Conservation (phyloP, 2,113 vertebrate genomes). For the Otolemur garnettii region DNA sequence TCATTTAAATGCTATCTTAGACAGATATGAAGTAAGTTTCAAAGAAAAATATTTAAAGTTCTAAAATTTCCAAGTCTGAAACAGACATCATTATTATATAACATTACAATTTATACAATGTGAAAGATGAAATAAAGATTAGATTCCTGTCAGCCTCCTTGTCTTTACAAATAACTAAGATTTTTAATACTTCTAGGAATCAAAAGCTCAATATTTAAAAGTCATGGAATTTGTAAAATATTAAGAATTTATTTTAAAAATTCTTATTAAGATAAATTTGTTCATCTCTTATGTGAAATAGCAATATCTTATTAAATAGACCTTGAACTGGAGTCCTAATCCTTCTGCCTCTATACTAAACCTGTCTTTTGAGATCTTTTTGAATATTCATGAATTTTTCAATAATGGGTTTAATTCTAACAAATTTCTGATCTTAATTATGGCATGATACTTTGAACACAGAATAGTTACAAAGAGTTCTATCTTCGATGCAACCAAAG, state of each 20-base stretch:
- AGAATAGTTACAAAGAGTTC: constrained; percentile 5
- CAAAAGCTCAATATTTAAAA: neutral
- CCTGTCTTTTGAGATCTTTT: neutral
- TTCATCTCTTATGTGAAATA: neutral
- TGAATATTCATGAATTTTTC: neutral
- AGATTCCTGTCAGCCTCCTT: neutral
- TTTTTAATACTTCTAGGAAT: neutral
- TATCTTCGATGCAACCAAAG: neutral
- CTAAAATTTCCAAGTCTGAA: neutral
- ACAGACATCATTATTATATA: neutral
- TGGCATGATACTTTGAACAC: neutral
- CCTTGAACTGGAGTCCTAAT: neutral
- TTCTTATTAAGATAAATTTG: neutral
- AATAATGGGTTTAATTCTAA: neutral
- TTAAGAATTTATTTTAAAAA: neutral
- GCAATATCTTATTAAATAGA: neutral
- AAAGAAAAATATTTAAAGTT: constrained; percentile 21
- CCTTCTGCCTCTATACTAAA: neutral
- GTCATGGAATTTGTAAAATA: neutral
- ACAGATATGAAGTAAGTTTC: constrained; percentile 6
- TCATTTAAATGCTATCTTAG: constrained; percentile 17
- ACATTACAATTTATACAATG: neutral
- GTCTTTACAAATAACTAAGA: neutral
- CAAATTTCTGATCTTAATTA: neutral
- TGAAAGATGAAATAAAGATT: constrained; percentile 35